These are phyloP conservation scores for Propithecus perrieri DNA, from an alignment of 2,797 vertebrate genomes.

Conservation along the genomic window DNA sequence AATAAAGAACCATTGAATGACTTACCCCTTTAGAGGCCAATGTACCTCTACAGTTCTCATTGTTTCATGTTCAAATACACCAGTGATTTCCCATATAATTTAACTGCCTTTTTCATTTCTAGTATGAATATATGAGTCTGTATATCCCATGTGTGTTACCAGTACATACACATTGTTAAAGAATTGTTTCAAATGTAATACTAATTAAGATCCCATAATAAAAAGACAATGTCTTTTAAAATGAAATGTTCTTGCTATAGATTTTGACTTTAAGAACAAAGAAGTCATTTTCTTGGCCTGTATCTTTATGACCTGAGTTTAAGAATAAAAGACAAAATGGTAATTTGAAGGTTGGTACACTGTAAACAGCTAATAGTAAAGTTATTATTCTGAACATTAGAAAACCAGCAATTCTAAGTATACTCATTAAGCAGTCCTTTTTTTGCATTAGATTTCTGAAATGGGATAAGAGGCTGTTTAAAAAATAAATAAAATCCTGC, in stretches of 20 bases:
- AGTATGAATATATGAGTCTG: neutral
- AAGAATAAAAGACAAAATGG: conserved; percentile 18
- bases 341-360: neutral
- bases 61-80: neutral
- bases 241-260: conserved; percentile 62
- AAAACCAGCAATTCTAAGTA: neutral
- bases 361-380: neutral
- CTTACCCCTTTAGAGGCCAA: conserved; percentile 85
- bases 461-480: neutral
- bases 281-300: neutral
- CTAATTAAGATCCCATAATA: conserved; percentile 46
- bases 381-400: neutral
- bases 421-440: neutral
- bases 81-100: conserved; percentile 56
- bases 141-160: neutral
- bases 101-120: conserved; percentile 74
- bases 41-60: neutral
- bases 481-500: neutral
- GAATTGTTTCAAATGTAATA: neutral
- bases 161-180: neutral
- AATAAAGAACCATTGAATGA: conserved; percentile 68
- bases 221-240: conserved; percentile 54
- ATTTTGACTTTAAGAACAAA: conserved; percentile 72
- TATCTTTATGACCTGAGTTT: conserved; percentile 59
- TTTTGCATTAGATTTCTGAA: neutral